Evolutionary conservation across 2,113 vertebrate species (phyloP).

Genomic region (Tragelaphus imberbis): DNA sequence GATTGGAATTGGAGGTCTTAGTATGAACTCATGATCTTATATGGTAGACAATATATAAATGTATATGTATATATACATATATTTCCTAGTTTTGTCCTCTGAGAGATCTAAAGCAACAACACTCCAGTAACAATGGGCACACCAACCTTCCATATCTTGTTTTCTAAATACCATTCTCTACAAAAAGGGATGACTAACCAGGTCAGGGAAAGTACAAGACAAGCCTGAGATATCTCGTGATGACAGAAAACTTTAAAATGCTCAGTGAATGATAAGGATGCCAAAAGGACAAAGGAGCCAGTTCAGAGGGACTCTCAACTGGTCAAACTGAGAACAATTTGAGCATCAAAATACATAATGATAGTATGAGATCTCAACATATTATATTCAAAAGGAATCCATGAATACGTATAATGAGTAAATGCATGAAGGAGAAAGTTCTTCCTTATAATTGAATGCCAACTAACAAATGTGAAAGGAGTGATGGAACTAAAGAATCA

Average conservation of each 20-base stretch:
- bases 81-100: background rate
- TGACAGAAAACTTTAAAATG: background rate
- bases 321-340: background rate
- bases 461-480: background rate
- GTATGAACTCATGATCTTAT: background rate
- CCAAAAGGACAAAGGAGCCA: constrained; percentile 1
- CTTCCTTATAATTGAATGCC: background rate
- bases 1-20: background rate
- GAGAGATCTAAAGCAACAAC: background rate
- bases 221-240: background rate
- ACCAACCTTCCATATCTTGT: background rate
- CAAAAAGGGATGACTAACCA: background rate
- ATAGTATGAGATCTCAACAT: background rate
- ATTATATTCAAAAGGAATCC: background rate
- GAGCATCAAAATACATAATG: background rate
- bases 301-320: background rate
- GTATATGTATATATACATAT: background rate
- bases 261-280: background rate
- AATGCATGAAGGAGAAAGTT: background rate
- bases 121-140: background rate
- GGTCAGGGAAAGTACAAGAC: background rate
- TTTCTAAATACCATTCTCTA: background rate
- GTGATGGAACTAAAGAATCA: background rate
- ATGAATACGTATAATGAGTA: background rate
- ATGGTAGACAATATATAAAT: background rate